Evolutionary conservation across 2,888 invertebrate genomes (phyloP).

Genomic region (Pseudeuparius sepicola): DNA sequence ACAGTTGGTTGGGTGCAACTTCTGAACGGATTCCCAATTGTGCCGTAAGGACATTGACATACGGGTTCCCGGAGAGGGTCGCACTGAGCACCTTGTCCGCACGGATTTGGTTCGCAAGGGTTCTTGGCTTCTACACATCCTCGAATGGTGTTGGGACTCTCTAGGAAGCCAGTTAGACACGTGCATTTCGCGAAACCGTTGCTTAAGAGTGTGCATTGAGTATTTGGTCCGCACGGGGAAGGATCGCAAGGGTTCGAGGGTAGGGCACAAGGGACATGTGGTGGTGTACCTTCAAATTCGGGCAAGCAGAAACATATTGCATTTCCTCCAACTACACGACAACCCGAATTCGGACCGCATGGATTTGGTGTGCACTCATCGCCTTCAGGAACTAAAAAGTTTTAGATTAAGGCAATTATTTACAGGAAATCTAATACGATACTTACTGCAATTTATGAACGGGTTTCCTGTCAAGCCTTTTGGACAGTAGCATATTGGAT

Average conservation of each 20-base stretch:
- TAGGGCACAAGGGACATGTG: slow-evolving; percentile 56
- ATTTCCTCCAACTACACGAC: slow-evolving; percentile 61
- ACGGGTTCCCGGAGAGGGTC: slow-evolving; percentile 68
- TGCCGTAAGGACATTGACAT: slow-evolving; percentile 78
- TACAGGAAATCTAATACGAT: slow-evolving; percentile 17
- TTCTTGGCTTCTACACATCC: slow-evolving; percentile 73
- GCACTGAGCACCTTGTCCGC: slow-evolving; percentile 68
- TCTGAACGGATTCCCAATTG: slow-evolving; percentile 74
- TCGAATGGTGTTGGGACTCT: slow-evolving; percentile 79
- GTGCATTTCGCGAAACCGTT: slow-evolving; percentile 84
- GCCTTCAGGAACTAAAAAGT: slow-evolving; percentile 74
- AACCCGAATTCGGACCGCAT: slow-evolving; percentile 76
- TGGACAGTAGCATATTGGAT: slow-evolving; percentile 82
- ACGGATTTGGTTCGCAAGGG: slow-evolving; percentile 74
- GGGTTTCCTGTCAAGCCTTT: slow-evolving; percentile 87
- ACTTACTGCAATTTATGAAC: slow-evolving; percentile 82
- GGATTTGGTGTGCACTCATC: slow-evolving; percentile 74
- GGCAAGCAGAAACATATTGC: slow-evolving; percentile 82
- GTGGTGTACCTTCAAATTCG: slow-evolving; percentile 79
- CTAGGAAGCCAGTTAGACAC: slow-evolving; percentile 70
- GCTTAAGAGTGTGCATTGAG: slow-evolving; percentile 65
- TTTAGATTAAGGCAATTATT: slow-evolving; percentile 3
- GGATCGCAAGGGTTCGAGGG: slow-evolving; percentile 74
- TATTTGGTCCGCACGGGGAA: slow-evolving; percentile 81
- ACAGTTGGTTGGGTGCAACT: slow-evolving; percentile 55